Base-by-base conservation (phyloP, 2,797 vertebrate species). In the Epinephelus coioides region DNA sequence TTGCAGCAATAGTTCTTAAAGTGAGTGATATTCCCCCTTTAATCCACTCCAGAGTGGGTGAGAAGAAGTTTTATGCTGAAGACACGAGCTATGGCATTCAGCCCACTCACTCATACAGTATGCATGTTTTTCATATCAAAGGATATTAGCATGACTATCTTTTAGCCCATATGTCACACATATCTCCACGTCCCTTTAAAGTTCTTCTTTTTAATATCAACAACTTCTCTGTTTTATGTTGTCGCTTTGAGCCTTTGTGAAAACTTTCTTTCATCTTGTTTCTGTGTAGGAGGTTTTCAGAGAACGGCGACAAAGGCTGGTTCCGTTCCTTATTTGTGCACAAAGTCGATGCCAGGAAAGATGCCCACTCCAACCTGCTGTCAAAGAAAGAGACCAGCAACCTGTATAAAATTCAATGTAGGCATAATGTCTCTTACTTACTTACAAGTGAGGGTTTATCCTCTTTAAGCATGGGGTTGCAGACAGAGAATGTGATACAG, bases 381-480 rank as follows among this genome's bases (percentile, higher is more conserved):
- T 98, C 98, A 86, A 99, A 99, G 95, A 97, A 94, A 89, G 97
- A 98, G 90, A 98, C 97, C 88, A 99, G 97, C 91, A 97, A 94
- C 93, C 96, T 99, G 82, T 99, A 98, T 85, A 98, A 99, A 93
- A 97, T 99, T 65, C 98, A 99, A 61, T 98, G 98, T 98, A 95
- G 94, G 97, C 78, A 69, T 27, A 23, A 44, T 4, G 19, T 65
- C 49, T 72, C 76, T 82, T 54, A 54, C 54, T 68, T 19, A 11
- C 30, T 76, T 14, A 44, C 21, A 73, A 73, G 43, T n/a, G 11
- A 47, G 11, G 18, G 7, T 30, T 69, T 40, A 1, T 73, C 44
- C 57, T 47, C 43, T 69, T n/a, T 9, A 38, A 50, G 49, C 18
- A 3, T 10, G 14, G 38, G 9, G 51, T 61, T 34, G 17, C 34